phyloP scores from a whole-genome alignment of 2,113 vertebrate genomes.

The Perca schrenkii region DNA sequence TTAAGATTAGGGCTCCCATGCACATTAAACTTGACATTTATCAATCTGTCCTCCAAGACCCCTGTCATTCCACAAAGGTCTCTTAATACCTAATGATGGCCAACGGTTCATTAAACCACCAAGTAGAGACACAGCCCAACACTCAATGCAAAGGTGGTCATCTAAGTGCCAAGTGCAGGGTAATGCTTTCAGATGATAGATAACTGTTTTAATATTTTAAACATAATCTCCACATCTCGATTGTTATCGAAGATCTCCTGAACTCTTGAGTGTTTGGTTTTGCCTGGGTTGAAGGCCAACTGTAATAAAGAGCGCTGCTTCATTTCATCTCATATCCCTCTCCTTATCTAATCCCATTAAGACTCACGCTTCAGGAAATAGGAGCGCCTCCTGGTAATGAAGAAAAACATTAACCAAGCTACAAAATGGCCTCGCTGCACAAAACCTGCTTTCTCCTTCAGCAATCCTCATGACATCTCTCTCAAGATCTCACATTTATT shows the following conservation, averaged over 20 bases:
- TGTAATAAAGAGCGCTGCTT: constrained; percentile 66
- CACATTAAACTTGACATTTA: constrained; percentile 13
- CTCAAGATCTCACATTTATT: constrained; percentile 25
- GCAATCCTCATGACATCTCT: constrained; percentile 38
- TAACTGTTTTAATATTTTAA: constrained; percentile 48
- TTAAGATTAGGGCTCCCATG: background rate
- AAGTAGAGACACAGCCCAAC: background rate
- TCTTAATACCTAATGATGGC: background rate
- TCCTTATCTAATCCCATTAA: constrained; percentile 78
- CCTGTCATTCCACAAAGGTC: background rate
- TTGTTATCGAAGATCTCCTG: constrained; percentile 34
- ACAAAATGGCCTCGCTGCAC: constrained; percentile 54
- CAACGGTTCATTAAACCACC: background rate
- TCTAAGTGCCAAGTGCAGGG: background rate
- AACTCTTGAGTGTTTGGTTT: constrained; percentile 54
- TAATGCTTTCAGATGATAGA: background rate
- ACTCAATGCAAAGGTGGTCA: background rate
- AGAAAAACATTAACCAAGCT: constrained; percentile 72
- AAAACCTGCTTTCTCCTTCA: constrained; percentile 56
- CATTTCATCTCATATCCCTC: constrained; percentile 65
- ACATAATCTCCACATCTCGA: constrained; percentile 39
- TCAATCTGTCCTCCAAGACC: background rate
- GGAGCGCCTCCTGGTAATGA: constrained; percentile 69
- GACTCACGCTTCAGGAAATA: constrained; percentile 74
- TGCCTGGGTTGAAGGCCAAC: constrained; percentile 62